These are phyloP conservation scores for Mythimna lalbum DNA, from an alignment of 2,888 invertebrate genomes.

Conservation along the genomic window DNA sequence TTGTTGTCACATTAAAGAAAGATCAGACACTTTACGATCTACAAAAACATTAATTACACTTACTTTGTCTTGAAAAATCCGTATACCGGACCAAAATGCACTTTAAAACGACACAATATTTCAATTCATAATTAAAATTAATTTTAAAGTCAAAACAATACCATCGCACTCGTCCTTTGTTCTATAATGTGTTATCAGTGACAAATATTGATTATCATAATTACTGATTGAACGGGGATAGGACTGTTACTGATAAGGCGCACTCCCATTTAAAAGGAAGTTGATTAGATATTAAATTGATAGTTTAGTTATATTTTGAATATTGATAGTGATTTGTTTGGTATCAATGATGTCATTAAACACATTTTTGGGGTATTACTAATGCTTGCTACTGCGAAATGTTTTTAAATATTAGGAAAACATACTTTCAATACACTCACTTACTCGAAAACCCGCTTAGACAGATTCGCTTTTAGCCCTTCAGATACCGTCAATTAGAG, in stretches of 20 bases:
- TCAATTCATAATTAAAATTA: background rate
- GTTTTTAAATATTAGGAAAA: background rate
- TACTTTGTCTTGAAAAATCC: conserved; percentile 37
- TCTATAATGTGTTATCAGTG: conserved; percentile 47
- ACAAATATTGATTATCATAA: conserved; percentile 58
- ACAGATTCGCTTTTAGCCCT: too few relatives aligned
- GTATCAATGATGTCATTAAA: conserved; percentile 12
- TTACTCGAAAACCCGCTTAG: too few relatives aligned
- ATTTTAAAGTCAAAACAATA: conserved; percentile 26
- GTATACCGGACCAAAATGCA: conserved; percentile 17
- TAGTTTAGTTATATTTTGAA: conserved; percentile 36
- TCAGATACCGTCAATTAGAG: too few relatives aligned
- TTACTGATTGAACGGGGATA: conserved; percentile 54
- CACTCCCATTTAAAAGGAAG: conserved; percentile 50
- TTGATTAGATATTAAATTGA: conserved; percentile 52
- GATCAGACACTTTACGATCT: conserved; percentile 3
- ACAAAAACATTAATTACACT: conserved; percentile 31
- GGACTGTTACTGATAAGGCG: conserved; percentile 34
- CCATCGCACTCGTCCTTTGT: conserved; percentile 45
- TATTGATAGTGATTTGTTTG: conserved; percentile 42
- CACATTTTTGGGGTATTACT: conserved; percentile 16
- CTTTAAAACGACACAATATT: conserved; percentile 15
- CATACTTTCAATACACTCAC: too few relatives aligned
- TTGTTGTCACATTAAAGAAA: conserved; percentile 5
- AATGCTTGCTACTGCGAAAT: conserved; percentile 18